Conservation (phyloP, 2,797 vertebrate species). For the Heterohyrax brucei region DNA sequence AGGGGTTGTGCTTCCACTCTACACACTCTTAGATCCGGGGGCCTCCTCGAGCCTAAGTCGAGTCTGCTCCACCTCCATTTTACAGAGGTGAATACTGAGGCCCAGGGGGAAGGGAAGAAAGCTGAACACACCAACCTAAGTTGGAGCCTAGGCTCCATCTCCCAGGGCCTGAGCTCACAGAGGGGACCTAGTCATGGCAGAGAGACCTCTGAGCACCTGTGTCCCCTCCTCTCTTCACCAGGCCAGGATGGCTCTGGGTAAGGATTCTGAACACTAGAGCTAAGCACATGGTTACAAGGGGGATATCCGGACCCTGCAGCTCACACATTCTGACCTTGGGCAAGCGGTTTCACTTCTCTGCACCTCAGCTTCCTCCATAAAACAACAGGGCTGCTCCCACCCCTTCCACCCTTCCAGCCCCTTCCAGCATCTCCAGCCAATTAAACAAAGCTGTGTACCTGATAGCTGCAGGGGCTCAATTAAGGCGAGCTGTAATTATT, state of each 20-base stretch:
- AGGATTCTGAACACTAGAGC: neutral
- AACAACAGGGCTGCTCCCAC: constrained; percentile 31
- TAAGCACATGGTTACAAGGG: constrained; percentile 62
- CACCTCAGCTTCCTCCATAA: constrained; percentile 78
- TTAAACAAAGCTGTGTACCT: neutral
- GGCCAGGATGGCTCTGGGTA: neutral
- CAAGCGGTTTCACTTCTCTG: constrained; percentile 72
- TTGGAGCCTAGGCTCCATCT: neutral
- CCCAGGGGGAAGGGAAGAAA: neutral
- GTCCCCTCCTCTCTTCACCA: neutral
- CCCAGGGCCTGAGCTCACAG: neutral
- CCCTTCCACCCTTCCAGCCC: neutral
- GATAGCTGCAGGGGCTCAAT: constrained; percentile 68
- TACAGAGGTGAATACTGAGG: neutral
- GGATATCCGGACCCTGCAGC: constrained; percentile 71
- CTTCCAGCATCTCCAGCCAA: neutral
- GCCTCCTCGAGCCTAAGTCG: neutral
- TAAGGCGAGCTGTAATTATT: constrained; percentile 69
- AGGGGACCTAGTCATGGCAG: neutral
- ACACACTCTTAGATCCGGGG: neutral
- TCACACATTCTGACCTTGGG: constrained; percentile 73
- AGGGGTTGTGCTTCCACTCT: neutral
- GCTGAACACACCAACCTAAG: neutral
- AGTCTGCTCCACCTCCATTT: neutral
- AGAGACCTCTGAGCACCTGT: neutral